Base-by-base conservation (phyloP, 1,140 invertebrate genomes). In the Marisa cornuarietis region DNA sequence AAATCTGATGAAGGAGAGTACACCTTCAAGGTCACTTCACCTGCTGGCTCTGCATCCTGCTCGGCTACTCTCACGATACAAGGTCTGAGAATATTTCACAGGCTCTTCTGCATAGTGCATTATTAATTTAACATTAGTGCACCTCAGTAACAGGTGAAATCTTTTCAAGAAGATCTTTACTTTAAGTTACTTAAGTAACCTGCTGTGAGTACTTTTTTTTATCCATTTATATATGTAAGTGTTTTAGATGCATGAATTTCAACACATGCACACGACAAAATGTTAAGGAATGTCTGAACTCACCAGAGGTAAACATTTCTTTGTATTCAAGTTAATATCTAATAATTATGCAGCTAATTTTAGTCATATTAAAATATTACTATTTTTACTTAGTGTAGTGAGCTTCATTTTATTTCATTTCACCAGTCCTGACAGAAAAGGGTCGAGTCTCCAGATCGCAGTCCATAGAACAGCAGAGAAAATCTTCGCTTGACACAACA, bases 1-100 rank as follows among this genome's bases (percentile, higher is more conserved):
- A 78, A 78, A 58, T 71, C 75, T 16, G 85, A 88, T 69, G 82
- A 84, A 65, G 87, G 86, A 18, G 79, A 87, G n/a, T 88, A 87
- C 79, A 82, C 79, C 22, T 85, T 80, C 61, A 84, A 74, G 18
- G 84, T 83, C 20, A 81, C 80, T 42, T 82, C 84, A 42, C 18
- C 73, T 31, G 85, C 83, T 76, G 85, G 85, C n/a, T 79, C 82
- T 22, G 82, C 83, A 63, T 78, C 84, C 52, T 84, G 83, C 78
- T 73, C 78, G 24, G 87, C 85, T n/a, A 78, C 78, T 49, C 80
- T 87, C 18, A 78, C 61, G 51, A 82, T 85, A 54, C 69, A 81
- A 82, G 79, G 76, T 77, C 16, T 68, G 51, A 0, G 26, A 24
- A 24, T 31, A 68, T 11, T 1, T 68, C 22, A 68, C n/a, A 13